Conservation (phyloP, 2,888 invertebrate species). For the Tipula helvola region DNA sequence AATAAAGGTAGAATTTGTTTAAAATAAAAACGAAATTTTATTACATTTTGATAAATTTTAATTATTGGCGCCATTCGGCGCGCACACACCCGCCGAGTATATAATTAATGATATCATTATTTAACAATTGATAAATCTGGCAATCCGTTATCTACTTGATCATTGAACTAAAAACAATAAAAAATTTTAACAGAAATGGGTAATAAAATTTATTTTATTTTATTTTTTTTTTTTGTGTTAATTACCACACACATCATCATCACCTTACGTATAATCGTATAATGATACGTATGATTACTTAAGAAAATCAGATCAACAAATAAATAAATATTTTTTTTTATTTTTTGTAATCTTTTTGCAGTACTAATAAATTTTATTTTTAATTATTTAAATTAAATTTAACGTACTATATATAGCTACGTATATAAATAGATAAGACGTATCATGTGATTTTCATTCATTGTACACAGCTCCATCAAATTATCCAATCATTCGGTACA, state of each 20-base stretch:
- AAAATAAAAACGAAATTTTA: neutral
- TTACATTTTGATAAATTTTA: neutral
- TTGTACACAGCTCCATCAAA: conserved; percentile 19
- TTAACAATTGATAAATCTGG: conserved; percentile 4
- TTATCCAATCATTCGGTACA: conserved; percentile 27
- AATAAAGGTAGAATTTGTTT: neutral
- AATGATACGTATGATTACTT: neutral
- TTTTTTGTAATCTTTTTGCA: neutral
- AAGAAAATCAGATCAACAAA: conserved; percentile 4
- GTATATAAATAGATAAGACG: neutral
- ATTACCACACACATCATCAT: conserved; percentile 4
- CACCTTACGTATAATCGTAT: neutral
- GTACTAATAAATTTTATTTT: conserved; percentile 4
- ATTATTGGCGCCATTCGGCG: neutral
- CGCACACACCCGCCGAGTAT: neutral
- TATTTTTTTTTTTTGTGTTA: neutral
- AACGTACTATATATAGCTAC: neutral
- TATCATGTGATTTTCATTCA: neutral
- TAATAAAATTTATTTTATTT: neutral
- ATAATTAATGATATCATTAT: neutral
- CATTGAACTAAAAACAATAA: conserved; percentile 4
- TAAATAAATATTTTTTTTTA: neutral
- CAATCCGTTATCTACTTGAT: neutral
- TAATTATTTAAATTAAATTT: neutral
- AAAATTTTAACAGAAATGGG: neutral